Conservation (phyloP, 2,113 vertebrate genomes). For the Anhinga rufa region DNA sequence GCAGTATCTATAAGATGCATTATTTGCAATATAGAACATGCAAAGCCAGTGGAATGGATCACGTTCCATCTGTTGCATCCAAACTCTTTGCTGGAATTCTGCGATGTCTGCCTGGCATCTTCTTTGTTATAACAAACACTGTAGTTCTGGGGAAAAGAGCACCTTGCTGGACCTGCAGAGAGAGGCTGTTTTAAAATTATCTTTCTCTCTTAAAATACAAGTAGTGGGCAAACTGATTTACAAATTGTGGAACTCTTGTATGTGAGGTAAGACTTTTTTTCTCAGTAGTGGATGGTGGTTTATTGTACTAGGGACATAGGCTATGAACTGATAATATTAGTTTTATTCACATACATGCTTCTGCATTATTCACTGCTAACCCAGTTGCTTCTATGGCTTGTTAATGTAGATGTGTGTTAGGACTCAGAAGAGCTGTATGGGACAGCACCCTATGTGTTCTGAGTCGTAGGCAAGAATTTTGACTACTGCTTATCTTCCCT, state of each 20-base stretch:
- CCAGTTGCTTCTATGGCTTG: neutral
- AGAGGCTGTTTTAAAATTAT: neutral
- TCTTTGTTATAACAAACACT: neutral
- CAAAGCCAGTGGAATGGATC: neutral
- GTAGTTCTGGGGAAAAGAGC: neutral
- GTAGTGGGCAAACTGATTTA: neutral
- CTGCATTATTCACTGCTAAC: neutral
- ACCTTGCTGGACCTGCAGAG: neutral
- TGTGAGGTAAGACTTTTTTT: neutral
- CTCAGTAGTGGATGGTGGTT: neutral
- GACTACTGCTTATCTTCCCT: neutral
- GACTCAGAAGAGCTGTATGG: neutral
- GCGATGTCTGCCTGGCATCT: neutral
- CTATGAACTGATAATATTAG: neutral
- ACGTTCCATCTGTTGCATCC: neutral
- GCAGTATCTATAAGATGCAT: neutral
- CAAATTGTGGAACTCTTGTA: neutral
- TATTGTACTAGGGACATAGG: neutral
- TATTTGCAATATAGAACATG: neutral
- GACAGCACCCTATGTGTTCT: neutral
- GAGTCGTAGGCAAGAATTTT: fast-evolving
- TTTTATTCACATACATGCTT: neutral
- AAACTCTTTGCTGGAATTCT: neutral
- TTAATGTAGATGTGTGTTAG: neutral
- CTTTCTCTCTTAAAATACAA: neutral